Evolutionary conservation across 1,140 invertebrate species (phyloP).

Genomic region (Penaeus japonicus): DNA sequence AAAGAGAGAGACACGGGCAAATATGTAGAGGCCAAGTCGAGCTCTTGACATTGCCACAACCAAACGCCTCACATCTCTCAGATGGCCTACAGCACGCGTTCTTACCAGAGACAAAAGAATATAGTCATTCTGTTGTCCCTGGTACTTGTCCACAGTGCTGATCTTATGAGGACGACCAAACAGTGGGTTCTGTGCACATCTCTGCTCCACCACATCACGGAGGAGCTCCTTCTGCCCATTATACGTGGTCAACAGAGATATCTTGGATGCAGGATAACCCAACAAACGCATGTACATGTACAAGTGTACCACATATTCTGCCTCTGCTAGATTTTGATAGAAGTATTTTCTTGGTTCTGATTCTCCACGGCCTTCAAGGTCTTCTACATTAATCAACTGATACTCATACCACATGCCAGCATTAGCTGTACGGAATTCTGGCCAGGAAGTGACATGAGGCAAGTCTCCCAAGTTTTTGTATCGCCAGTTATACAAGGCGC

Average conservation of each 20-base stretch:
- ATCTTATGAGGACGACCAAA: slow-evolving; percentile 96
- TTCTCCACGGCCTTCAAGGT: slow-evolving; percentile 95
- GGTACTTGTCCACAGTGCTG: slow-evolving; percentile 97
- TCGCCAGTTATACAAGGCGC: slow-evolving; percentile 95
- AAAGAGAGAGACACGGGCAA: slow-evolving; percentile 91
- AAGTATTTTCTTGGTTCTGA: slow-evolving; percentile 98
- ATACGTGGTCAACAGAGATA: slow-evolving; percentile 99
- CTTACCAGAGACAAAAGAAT: slow-evolving; percentile 95
- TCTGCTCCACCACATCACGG: slow-evolving; percentile 86
- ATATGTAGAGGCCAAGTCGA: slow-evolving; percentile 95
- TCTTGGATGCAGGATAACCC: slow-evolving; percentile 96
- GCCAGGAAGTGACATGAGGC: slow-evolving; percentile 80
- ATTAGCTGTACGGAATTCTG: slow-evolving; percentile 90
- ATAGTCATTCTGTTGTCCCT: slow-evolving; percentile 99
- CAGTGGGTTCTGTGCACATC: slow-evolving; percentile 93
- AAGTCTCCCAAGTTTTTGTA: slow-evolving; percentile 96
- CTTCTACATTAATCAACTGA: slow-evolving; percentile 95
- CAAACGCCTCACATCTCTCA: slow-evolving; percentile 93
- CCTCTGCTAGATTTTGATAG: slow-evolving; percentile 98
- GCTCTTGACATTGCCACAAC: slow-evolving; percentile 98
- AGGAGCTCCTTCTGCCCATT: slow-evolving; percentile 99
- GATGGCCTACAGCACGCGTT: slow-evolving; percentile 94
- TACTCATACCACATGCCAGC: slow-evolving; percentile 92
- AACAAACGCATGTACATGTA: slow-evolving; percentile 99
- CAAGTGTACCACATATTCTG: slow-evolving; percentile 96